phyloP scores from a whole-genome alignment of 2,888 invertebrate genomes.

The Atethmia centrago region DNA sequence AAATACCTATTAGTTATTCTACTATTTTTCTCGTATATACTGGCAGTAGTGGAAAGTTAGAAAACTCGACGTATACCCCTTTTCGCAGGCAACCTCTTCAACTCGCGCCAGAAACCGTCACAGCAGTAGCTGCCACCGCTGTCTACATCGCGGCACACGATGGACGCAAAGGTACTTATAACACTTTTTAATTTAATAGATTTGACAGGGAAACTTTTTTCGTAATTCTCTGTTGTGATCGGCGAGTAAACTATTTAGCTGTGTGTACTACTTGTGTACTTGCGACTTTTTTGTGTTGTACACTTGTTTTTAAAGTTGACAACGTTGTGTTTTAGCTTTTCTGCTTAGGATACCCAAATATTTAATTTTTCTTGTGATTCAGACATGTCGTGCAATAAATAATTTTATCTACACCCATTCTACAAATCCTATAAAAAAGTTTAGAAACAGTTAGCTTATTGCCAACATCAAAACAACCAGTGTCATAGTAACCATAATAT shows the following conservation, averaged over 20 bases:
- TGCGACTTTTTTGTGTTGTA: background rate
- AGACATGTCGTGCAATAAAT: background rate
- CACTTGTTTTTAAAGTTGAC: background rate
- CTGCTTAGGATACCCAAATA: background rate
- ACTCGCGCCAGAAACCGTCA: constrained; percentile 28
- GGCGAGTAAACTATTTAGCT: background rate
- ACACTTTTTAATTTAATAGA: constrained; percentile 22
- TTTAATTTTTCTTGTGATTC: background rate
- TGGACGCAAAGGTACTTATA: constrained; percentile 81
- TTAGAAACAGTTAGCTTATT: too few species aligned
- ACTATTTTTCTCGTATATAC: background rate
- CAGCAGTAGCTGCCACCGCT: constrained; percentile 26
- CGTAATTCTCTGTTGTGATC: background rate
- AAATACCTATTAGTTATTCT: background rate
- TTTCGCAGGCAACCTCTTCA: constrained; percentile 23
- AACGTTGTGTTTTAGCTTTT: background rate
- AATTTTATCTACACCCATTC: too few species aligned
- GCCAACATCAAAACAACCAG: too few species aligned
- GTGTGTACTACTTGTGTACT: constrained; percentile 5
- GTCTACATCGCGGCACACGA: constrained; percentile 64
- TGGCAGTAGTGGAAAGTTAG: background rate
- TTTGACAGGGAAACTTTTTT: constrained; percentile 19
- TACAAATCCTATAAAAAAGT: too few species aligned
- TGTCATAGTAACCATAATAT: too few species aligned
- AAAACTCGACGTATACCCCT: constrained; percentile 37